Base-by-base conservation (phyloP, 2,888 invertebrate genomes). In the Rhingia campestris region DNA sequence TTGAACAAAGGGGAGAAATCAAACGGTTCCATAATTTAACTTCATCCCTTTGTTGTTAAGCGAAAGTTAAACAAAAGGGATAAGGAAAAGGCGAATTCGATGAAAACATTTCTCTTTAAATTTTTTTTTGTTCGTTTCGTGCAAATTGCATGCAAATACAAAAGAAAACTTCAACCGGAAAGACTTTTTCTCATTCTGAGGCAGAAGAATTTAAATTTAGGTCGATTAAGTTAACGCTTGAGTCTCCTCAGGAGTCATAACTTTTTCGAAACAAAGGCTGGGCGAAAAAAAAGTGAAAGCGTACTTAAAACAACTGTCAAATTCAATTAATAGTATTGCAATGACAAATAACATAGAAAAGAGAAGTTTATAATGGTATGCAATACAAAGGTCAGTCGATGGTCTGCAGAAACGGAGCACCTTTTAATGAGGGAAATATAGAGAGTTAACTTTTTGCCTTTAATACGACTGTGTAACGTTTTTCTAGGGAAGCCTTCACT, bases 221-320 rank as follows among this genome's bases (percentile, higher is more conserved):
- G 72, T 73, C 72, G 63, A 73, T 73, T 73, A 54, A 63, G 14
- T 73, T 53, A 61, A 73, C 72, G 72, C 75, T 67, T 67, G 66
- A 75, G 12, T 75, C 32, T 53, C 59, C 37, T 37, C 49, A 66
- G 35, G 37, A 67, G 47, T 67, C 59, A 75, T 67, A 67, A 75
- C 67, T 75, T 75, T 67, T 59, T 61, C 32, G 5, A 39, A 32
- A 54, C 22, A 37, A 32, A 14, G n/a, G n/a, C n/a, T n/a, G 14
- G 12, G 4, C 12, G 14, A 43, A 43, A 10, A 39, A 0, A 6
- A 56, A n/a, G 7, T 33, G 22, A 47, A 41, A 61, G n/a, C n/a
- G n/a, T n/a, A n/a, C n/a, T n/a, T n/a, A 59, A 30, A 32, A 49
- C 61, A 53, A 43, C 63, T 53, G 63, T 63, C 72, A 73, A 73